Conservation (phyloP, 2,113 vertebrate species). For the Alligator mississippiensis region DNA sequence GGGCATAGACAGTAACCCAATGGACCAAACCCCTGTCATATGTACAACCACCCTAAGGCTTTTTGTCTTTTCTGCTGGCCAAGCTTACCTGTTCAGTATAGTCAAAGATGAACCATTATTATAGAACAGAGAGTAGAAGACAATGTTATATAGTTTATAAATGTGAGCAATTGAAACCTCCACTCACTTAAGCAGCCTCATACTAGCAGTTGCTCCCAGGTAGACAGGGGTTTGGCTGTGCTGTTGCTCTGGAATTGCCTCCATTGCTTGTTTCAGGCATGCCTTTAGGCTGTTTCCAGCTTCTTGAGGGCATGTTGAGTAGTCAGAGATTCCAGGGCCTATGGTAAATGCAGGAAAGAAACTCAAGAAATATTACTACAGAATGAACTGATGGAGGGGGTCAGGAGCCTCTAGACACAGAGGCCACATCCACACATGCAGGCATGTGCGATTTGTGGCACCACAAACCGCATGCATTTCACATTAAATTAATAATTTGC, state of each 20-base stretch:
- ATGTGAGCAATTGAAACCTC: not conserved
- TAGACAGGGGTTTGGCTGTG: slow-evolving; percentile 69
- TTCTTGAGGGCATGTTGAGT: slow-evolving; percentile 49
- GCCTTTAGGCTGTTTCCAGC: slow-evolving; percentile 74
- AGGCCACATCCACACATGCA: too few relatives aligned
- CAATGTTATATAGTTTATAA: not conserved
- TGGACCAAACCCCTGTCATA: too few relatives aligned
- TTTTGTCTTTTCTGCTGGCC: too few relatives aligned
- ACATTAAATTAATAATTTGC: too few relatives aligned
- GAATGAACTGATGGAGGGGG: not conserved
- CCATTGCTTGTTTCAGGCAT: slow-evolving; percentile 71
- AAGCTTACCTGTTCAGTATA: not conserved
- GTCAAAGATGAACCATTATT: not conserved
- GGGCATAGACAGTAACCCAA: too few relatives aligned
- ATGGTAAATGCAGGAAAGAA: not conserved
- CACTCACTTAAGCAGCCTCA: slow-evolving; percentile 79
- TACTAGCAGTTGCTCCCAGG: slow-evolving; percentile 82
- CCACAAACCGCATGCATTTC: too few relatives aligned
- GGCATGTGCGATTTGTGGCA: too few relatives aligned
- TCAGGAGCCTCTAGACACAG: not conserved
- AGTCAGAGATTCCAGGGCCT: slow-evolving; percentile 83
- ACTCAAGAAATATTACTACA: not conserved
- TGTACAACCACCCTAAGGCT: too few relatives aligned
- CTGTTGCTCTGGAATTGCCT: slow-evolving; percentile 58
- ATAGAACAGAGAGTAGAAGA: not conserved